phyloP scores from a whole-genome alignment of 2,113 vertebrate species.

The Ctenomys sociabilis region DNA sequence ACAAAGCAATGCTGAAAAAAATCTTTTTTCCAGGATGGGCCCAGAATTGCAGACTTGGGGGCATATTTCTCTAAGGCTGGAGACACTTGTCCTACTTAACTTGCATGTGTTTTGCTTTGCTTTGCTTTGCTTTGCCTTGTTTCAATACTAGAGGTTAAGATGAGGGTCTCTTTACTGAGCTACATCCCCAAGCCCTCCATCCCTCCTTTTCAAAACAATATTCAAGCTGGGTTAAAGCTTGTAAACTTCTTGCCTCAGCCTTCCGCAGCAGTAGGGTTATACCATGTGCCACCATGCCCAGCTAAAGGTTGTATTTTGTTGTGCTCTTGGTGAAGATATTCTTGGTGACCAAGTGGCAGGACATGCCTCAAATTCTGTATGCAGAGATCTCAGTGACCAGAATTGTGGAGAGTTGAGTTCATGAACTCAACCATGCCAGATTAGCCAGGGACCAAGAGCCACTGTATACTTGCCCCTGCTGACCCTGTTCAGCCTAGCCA shows the following conservation, averaged over 20 bases:
- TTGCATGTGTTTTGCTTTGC: background rate
- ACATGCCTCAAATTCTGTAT: background rate
- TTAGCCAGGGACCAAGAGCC: background rate
- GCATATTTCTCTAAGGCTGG: background rate
- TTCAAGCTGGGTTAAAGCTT: background rate
- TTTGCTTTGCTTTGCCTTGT: background rate
- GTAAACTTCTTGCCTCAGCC: background rate
- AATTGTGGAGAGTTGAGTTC: background rate
- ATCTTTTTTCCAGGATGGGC: background rate
- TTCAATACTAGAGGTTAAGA: background rate
- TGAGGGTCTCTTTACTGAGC: background rate
- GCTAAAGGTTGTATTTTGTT: background rate
- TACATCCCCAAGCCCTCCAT: background rate
- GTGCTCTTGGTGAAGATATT: background rate
- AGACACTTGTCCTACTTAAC: background rate
- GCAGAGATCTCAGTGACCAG: background rate
- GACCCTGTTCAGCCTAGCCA: background rate
- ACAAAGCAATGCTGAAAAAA: background rate
- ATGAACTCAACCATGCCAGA: background rate
- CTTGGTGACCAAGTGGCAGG: background rate
- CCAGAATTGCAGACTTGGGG: background rate
- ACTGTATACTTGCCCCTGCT: background rate
- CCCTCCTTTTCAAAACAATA: background rate
- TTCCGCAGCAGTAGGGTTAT: background rate
- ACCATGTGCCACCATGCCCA: background rate